phyloP scores from a whole-genome alignment of 2,888 invertebrate species.

The Bombyx huttoni region DNA sequence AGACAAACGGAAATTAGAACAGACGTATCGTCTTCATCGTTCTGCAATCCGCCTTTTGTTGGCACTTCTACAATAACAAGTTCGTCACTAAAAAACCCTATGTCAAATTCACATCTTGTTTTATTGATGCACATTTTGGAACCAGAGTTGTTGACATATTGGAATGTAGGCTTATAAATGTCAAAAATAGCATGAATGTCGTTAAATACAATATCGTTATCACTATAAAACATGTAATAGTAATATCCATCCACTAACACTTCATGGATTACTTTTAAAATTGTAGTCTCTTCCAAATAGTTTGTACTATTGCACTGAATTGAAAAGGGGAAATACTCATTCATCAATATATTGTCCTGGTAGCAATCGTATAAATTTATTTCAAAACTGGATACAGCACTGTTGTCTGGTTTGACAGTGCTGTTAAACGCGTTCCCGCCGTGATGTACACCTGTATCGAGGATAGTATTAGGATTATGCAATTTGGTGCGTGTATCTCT shows the following conservation, averaged over 20 bases:
- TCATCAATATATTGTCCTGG: slow-evolving; percentile 80
- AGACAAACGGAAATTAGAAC: slow-evolving; percentile 83
- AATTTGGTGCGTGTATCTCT: slow-evolving; percentile 39
- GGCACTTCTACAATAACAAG: slow-evolving; percentile 89
- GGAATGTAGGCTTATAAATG: slow-evolving; percentile 87
- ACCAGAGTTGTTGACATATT: slow-evolving; percentile 78
- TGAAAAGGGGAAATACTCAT: slow-evolving; percentile 79
- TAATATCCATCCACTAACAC: slow-evolving; percentile 86
- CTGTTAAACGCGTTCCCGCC: slow-evolving; percentile 80
- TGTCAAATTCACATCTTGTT: slow-evolving; percentile 82
- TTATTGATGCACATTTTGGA: slow-evolving; percentile 81
- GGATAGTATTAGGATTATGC: slow-evolving; percentile 65
- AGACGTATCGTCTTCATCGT: slow-evolving; percentile 80
- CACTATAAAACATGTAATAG: slow-evolving; percentile 91
- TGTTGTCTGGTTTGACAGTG: slow-evolving; percentile 68
- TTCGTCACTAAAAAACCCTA: slow-evolving; percentile 81
- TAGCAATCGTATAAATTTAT: slow-evolving; percentile 82
- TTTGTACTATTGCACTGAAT: slow-evolving; percentile 77
- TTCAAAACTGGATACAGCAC: slow-evolving; percentile 87
- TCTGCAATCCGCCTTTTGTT: slow-evolving; percentile 83
- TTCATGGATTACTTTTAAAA: slow-evolving; percentile 77
- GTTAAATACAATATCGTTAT: slow-evolving; percentile 84
- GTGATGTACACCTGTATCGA: slow-evolving; percentile 83
- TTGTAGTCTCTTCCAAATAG: slow-evolving; percentile 78
- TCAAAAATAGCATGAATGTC: slow-evolving; percentile 88